Percentiles rank a stretch among this genome's conserved stretches.
Conservation (phyloP, 2,113 vertebrate species). For the Heterochromis multidens region DNA sequence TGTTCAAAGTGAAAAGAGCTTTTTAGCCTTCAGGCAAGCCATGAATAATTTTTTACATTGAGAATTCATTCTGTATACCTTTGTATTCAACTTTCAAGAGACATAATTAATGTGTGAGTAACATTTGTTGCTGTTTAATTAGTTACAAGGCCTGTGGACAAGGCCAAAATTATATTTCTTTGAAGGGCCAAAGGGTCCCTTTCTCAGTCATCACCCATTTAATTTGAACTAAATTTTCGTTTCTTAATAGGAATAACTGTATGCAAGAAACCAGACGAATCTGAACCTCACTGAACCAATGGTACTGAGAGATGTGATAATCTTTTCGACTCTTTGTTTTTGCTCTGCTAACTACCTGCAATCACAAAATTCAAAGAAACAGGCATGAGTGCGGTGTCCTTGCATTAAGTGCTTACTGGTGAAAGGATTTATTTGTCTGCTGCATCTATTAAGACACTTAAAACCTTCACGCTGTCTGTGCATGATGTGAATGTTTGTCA, state of each 20-base stretch:
- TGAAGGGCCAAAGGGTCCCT: neutral
- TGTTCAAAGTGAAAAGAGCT: conserved; percentile 2
- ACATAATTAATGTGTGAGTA: neutral
- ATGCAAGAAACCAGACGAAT: neutral
- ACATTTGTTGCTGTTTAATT: conserved; percentile 25
- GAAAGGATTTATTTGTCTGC: neutral
- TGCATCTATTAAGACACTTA: neutral
- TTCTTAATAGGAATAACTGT: neutral
- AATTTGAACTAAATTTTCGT: neutral
- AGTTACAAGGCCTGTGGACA: neutral
- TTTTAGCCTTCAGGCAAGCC: conserved; percentile 1
- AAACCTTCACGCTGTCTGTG: neutral
- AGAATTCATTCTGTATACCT: neutral
- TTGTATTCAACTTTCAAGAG: neutral
- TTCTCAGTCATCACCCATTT: neutral
- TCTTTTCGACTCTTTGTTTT: neutral
- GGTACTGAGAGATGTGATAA: neutral
- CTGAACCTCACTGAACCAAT: neutral
- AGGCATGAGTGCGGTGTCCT: neutral
- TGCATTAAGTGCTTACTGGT: neutral
- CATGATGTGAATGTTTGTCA: neutral
- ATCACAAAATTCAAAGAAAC: neutral
- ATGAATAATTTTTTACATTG: neutral
- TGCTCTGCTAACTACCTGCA: neutral
- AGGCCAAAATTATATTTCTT: neutral